phyloP scores from a whole-genome alignment of 2,797 vertebrate genomes.

The Sebastes taczanowskii region DNA sequence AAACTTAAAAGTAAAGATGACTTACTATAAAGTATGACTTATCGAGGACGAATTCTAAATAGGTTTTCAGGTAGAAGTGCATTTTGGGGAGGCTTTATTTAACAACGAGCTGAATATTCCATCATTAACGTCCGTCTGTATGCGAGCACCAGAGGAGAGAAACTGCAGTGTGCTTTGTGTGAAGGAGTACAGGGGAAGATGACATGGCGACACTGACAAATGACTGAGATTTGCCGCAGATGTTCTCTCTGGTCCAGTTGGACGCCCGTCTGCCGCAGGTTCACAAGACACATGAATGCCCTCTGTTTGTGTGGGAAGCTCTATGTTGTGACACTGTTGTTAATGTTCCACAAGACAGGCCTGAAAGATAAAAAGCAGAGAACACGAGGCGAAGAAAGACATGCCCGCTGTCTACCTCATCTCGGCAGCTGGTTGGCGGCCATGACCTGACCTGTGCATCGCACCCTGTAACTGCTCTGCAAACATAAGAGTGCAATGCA shows the following conservation, averaged over 20 bases:
- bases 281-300: slow-evolving; percentile 52
- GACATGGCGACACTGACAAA: slow-evolving; percentile 47
- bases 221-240: slow-evolving; percentile 49
- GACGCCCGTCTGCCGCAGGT: slow-evolving; percentile 39
- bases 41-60: background rate
- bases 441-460: slow-evolving; percentile 57
- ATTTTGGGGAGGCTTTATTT: background rate
- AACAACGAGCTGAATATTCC: background rate
- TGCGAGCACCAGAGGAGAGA: background rate
- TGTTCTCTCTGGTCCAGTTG: slow-evolving; percentile 55
- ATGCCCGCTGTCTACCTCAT: slow-evolving; percentile 39
- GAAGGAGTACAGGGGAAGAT: background rate
- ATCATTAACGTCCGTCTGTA: background rate
- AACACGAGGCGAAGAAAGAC: slow-evolving; percentile 39
- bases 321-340: slow-evolving; percentile 43
- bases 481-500: slow-evolving; percentile 50
- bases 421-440: slow-evolving; percentile 62
- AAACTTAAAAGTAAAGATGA: slow-evolving; percentile 51
- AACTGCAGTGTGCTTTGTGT: slow-evolving; percentile 20
- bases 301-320: slow-evolving; percentile 48
- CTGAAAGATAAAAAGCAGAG: slow-evolving; percentile 35
- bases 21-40: slow-evolving; percentile 39
- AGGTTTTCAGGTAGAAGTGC: slow-evolving; percentile 7
- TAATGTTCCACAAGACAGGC: slow-evolving; percentile 38
- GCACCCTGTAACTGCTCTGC: slow-evolving; percentile 59